Evolutionary conservation across 2,113 vertebrate genomes (phyloP).

Genomic region (Micronycteris hirsuta): DNA sequence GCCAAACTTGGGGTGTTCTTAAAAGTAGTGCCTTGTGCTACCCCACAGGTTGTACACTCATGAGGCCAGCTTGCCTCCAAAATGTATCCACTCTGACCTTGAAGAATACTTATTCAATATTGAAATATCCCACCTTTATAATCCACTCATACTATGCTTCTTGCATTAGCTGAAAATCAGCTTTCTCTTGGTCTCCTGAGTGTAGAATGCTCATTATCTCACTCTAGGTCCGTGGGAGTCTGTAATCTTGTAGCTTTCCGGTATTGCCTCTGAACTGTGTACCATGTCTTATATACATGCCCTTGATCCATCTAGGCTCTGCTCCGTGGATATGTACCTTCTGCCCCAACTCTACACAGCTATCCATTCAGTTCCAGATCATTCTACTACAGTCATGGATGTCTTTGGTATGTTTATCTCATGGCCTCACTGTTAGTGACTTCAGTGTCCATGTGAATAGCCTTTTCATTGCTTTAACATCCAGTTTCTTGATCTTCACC

Average conservation of each 20-base stretch:
- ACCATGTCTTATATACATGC: neutral
- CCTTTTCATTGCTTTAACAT: neutral
- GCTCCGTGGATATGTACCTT: neutral
- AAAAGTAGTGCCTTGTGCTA: neutral
- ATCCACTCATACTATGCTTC: neutral
- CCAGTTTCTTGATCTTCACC: neutral
- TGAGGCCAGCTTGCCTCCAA: neutral
- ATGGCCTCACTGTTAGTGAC: neutral
- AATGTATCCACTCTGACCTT: neutral
- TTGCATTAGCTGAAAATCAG: neutral
- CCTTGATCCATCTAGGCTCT: neutral
- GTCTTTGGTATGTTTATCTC: neutral
- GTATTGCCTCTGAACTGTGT: neutral
- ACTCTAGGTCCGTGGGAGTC: neutral
- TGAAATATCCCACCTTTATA: neutral
- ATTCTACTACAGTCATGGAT: neutral
- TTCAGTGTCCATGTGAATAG: neutral
- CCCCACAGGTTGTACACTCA: neutral
- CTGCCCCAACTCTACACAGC: neutral
- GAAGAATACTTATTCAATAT: neutral
- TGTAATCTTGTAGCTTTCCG: neutral
- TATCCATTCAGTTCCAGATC: neutral
- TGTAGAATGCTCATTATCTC: neutral
- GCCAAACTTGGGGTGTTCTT: neutral
- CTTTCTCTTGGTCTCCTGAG: neutral